These are phyloP conservation scores for Campoplex capitator DNA, from an alignment of 2,888 invertebrate species.

Conservation along the genomic window DNA sequence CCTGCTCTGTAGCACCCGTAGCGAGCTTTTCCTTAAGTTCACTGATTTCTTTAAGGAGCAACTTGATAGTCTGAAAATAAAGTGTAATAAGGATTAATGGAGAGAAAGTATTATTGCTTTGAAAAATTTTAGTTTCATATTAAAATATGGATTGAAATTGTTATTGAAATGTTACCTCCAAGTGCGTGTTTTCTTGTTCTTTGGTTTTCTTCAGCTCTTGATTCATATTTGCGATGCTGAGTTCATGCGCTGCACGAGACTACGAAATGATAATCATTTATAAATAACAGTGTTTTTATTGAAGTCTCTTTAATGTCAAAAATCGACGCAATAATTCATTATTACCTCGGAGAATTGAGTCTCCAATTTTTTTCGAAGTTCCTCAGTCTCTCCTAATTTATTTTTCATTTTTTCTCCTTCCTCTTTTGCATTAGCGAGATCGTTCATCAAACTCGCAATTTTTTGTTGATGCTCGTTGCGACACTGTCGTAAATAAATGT, in stretches of 20 bases:
- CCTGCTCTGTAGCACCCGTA: conserved; percentile 17
- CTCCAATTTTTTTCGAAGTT: conserved; percentile 28
- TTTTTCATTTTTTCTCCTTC: conserved; percentile 23
- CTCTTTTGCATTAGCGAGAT: conserved; percentile 6
- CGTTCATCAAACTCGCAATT: conserved; percentile 2
- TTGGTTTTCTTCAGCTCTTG: conserved; percentile 27
- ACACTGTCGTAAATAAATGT: conserved; percentile 1
- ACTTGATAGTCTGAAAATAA: conserved; percentile 47
- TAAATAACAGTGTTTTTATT: conserved; percentile 3
- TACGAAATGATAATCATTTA: conserved; percentile 49
- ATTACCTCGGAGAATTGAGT: conserved; percentile 31
- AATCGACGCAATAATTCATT: neutral
- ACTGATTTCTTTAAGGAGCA: conserved; percentile 39
- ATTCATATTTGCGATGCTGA: conserved; percentile 42
- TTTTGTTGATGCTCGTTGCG: neutral
- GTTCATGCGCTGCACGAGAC: conserved; percentile 54
- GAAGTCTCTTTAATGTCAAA: neutral
- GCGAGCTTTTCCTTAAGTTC: conserved; percentile 13
- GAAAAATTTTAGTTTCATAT: neutral
- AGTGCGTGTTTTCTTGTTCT: conserved; percentile 41
- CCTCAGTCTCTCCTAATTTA: conserved; percentile 12
- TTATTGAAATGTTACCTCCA: conserved; percentile 34
- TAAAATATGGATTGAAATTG: neutral
- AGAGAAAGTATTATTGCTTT: neutral
- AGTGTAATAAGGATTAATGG: neutral